phyloP scores from a whole-genome alignment of 2,888 invertebrate genomes.

The Acronicta leporina region DNA sequence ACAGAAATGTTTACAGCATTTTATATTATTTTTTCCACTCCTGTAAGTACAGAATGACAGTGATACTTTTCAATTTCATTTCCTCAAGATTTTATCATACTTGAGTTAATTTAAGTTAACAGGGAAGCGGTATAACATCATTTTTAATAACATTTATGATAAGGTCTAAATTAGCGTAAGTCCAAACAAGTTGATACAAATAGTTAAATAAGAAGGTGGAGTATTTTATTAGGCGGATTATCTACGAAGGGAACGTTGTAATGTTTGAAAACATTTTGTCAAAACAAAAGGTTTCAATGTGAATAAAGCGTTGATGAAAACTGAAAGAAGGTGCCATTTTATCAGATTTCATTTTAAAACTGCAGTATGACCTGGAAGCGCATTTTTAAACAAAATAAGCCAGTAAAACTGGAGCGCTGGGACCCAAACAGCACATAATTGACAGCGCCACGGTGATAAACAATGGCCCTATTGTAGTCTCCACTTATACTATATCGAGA shows the following conservation, averaged over 20 bases:
- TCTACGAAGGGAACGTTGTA: too few species aligned
- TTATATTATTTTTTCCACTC: conserved; percentile 30
- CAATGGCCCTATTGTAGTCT: conserved; percentile 52
- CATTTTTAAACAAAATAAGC: conserved; percentile 54
- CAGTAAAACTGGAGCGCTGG: conserved; percentile 36
- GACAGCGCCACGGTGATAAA: conserved; percentile 66
- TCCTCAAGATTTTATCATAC: too few species aligned
- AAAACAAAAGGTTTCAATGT: background rate
- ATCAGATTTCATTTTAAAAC: conserved; percentile 9
- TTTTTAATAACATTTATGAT: too few species aligned
- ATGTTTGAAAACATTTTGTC: too few species aligned
- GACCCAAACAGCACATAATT: conserved; percentile 66
- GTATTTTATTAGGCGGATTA: too few species aligned
- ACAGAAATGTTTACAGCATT: conserved; percentile 64
- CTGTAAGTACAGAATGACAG: conserved; percentile 47
- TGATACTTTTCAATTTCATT: too few species aligned
- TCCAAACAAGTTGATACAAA: too few species aligned
- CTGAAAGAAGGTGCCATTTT: background rate
- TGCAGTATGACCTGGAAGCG: conserved; percentile 13
- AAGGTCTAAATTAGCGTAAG: too few species aligned
- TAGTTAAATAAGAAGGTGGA: background rate
- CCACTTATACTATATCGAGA: conserved; percentile 1
- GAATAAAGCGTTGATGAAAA: background rate
- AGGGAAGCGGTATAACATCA: too few species aligned
- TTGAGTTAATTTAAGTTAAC: too few species aligned